Evolutionary conservation across 1,140 invertebrate genomes (phyloP), one percentile per base, ranked within the genome.

Genomic region (Polypedilum pembai): DNA sequence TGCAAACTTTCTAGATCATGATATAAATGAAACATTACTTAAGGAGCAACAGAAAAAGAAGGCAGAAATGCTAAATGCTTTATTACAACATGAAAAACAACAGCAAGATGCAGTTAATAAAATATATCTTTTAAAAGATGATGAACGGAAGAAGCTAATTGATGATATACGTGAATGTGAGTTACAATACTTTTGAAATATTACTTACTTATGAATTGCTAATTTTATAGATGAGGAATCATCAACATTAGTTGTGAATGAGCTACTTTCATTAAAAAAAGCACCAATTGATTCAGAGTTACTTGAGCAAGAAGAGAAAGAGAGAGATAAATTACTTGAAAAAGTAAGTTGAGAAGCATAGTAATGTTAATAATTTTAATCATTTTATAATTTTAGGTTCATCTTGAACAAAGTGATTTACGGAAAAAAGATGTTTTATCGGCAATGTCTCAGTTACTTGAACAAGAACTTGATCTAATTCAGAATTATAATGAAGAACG

Each of bases 391-490:
- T 21, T 24, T 18, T 66, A 76, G 69, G 20, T 76, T 69, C 74
- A 66, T n/a, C 40, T 76, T 8, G 45, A 76, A 17, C 74, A 76
- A 40, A 77, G 79, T 76, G 73, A 77, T 40, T 74, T 82, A 8
- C 74, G 78, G 3, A 86, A 84, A 78, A 77, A 82, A 75, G 85
- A 88, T 78, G 83, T 87, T 77, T 78, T 85, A 81, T 86, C 83
- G 78, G 86, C 87, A 66, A 92, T 91, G 89, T 85, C 89, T 79
- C 82, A 85, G 76, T 80, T 91, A 63, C 79, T 91, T 15, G 83
- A 87, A 76, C 86, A 90, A 80, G 88, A 91, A 82, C 75, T 78
- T 0, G 75, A 76, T 21, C 78, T 76, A 56, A 80, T 82, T 75
- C 76, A 78, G 72, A 74, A 80, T 66, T 79, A 81, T 73, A 74